These are phyloP conservation scores for Pycnonotus jocosus DNA, from an alignment of 2,113 vertebrate species.

Conservation along the genomic window DNA sequence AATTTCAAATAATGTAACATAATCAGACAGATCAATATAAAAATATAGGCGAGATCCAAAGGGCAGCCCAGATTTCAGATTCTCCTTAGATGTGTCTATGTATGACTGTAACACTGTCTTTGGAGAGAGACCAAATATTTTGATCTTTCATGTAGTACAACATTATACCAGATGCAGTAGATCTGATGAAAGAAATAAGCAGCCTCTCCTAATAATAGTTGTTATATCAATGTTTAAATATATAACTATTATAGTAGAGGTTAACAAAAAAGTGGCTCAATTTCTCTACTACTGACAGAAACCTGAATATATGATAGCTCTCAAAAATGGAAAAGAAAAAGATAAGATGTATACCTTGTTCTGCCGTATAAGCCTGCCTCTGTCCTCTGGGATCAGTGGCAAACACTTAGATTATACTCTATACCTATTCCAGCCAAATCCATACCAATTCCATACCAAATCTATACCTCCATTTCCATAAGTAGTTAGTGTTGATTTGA, in stretches of 20 bases:
- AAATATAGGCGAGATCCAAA: neutral
- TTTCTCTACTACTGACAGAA: neutral
- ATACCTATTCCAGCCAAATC: neutral
- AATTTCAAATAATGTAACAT: constrained; percentile 13
- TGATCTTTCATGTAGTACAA: neutral
- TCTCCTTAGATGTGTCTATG: neutral
- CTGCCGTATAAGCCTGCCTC: neutral
- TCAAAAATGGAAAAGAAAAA: neutral
- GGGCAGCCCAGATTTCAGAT: neutral
- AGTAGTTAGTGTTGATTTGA: no score
- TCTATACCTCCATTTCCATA: no score
- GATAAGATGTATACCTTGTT: neutral
- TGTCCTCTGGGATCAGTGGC: neutral
- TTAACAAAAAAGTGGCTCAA: neutral
- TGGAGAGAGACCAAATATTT: neutral
- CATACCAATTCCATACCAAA: no score
- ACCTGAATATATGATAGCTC: neutral
- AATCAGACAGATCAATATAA: neutral
- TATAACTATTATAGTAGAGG: neutral
- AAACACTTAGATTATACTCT: neutral
- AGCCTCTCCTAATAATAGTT: neutral
- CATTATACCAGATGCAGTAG: neutral
- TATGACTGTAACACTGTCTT: neutral
- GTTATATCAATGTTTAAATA: neutral
- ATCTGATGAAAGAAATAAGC: neutral